These are phyloP conservation scores for Drosophila demipolita DNA, from an alignment of 2,888 invertebrate species.

Conservation along the genomic window DNA sequence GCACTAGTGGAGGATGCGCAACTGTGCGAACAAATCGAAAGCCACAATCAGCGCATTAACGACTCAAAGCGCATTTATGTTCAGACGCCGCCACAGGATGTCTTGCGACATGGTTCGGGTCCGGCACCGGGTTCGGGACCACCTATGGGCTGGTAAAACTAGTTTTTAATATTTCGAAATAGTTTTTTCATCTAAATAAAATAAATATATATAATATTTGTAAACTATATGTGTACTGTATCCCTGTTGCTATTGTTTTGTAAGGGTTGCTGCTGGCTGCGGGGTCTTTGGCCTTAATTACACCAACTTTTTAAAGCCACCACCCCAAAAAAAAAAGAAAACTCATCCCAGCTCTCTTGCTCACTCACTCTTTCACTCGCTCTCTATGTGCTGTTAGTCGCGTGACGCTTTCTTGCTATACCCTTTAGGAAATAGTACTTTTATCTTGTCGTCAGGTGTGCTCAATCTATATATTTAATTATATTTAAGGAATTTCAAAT, in stretches of 20 bases:
- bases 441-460: neutral
- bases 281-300: constrained; percentile 73
- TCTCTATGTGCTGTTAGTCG: neutral
- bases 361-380: neutral
- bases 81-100: constrained; percentile 61
- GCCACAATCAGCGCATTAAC: constrained; percentile 56
- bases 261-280: constrained; percentile 51
- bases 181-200: neutral
- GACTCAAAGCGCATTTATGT: constrained; percentile 63
- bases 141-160: constrained; percentile 62
- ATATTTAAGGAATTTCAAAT: too few species aligned
- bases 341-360: constrained; percentile 26
- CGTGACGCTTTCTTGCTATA: constrained; percentile 13
- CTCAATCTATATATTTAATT: too few species aligned
- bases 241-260: constrained; percentile 46
- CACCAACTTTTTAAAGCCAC: constrained; percentile 54
- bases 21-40: constrained; percentile 86
- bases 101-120: constrained; percentile 31
- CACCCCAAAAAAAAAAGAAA: constrained; percentile 38
- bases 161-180: neutral
- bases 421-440: neutral
- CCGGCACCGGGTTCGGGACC: constrained; percentile 25
- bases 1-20: constrained; percentile 95
- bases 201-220: too few species aligned
- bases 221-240: constrained; percentile 16